Evolutionary conservation across 2,113 vertebrate species (phyloP).

Genomic region (Cynoglossus semilaevis): DNA sequence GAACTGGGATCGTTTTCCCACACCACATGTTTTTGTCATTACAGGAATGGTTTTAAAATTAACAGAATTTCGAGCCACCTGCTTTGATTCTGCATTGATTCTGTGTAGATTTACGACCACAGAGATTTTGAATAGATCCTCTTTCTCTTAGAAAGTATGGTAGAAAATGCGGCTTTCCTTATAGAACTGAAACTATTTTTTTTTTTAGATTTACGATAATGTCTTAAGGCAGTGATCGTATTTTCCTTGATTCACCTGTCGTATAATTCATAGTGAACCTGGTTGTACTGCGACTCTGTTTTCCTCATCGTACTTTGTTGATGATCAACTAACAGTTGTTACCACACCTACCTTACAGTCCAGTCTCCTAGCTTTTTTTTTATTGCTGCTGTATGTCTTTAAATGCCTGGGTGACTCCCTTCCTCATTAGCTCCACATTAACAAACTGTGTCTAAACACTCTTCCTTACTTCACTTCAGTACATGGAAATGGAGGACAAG

Average conservation of each 20-base stretch:
- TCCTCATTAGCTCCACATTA: conserved; percentile 16
- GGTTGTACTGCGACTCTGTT: too few species aligned
- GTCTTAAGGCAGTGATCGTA: not conserved
- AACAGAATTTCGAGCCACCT: too few species aligned
- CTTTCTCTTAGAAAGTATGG: not conserved
- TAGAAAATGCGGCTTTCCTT: not conserved
- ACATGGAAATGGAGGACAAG: conserved; percentile 73
- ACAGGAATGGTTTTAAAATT: too few species aligned
- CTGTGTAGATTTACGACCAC: too few species aligned
- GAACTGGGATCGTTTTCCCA: not conserved
- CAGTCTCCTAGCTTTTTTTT: not conserved
- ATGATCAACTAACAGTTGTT: conserved; percentile 29
- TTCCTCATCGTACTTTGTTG: not conserved
- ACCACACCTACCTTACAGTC: conserved; percentile 33
- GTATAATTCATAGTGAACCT: not conserved
- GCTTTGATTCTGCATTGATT: too few species aligned
- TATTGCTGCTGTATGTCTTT: conserved; percentile 34
- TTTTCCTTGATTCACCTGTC: not conserved
- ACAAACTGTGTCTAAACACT: conserved; percentile 1
- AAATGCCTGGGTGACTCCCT: conserved; percentile 47
- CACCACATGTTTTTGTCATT: too few species aligned
- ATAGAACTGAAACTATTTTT: too few species aligned
- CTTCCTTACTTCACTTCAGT: conserved; percentile 1
- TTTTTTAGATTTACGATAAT: too few species aligned
- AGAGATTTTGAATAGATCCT: not conserved